Percentiles rank a stretch among this genome's conserved stretches.
These are phyloP conservation scores for Sebastes schlegelii DNA, from an alignment of 2,113 vertebrate species.

Conservation along the genomic window DNA sequence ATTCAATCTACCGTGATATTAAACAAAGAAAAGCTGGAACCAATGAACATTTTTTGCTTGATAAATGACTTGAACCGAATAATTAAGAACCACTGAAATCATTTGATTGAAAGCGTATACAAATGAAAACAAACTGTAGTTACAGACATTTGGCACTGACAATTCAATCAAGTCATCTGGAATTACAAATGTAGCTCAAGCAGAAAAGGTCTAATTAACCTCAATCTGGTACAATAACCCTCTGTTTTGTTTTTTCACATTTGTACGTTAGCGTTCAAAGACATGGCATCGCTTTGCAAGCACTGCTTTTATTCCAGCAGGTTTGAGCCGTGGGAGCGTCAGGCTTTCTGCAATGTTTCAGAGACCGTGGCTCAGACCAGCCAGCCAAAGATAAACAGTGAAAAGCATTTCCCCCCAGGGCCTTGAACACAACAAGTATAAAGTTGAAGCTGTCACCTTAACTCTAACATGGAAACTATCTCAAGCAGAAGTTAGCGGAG, in stretches of 20 bases:
- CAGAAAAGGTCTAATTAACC: constrained; percentile 56
- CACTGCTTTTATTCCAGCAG: constrained; percentile 13
- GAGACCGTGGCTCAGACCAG: constrained; percentile 62
- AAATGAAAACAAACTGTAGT: constrained; percentile 42
- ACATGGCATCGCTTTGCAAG: constrained; percentile 35
- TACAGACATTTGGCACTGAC: constrained; percentile 29
- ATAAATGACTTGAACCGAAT: constrained; percentile 22
- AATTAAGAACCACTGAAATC: constrained; percentile 8
- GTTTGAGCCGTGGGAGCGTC: constrained; percentile 37
- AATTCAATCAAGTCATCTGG: constrained; percentile 36
- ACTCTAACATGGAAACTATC: constrained; percentile 67
- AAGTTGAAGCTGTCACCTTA: constrained; percentile 76
- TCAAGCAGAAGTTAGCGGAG: constrained; percentile 61
- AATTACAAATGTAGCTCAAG: constrained; percentile 42
- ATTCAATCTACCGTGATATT: background rate
- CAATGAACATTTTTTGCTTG: constrained; percentile 12
- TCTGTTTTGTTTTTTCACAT: background rate
- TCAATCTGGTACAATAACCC: constrained; percentile 23
- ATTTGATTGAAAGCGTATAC: constrained; percentile 17
- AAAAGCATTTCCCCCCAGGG: constrained; percentile 66
- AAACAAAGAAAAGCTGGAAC: background rate
- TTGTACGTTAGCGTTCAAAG: constrained; percentile 30
- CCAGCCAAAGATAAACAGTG: constrained; percentile 72
- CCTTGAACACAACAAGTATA: constrained; percentile 62
- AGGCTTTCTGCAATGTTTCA: constrained; percentile 54